Percentiles rank a stretch among this genome's conserved stretches.
Conservation (phyloP, 2,797 vertebrate genomes). For the Acrossocheilus fasciatus region DNA sequence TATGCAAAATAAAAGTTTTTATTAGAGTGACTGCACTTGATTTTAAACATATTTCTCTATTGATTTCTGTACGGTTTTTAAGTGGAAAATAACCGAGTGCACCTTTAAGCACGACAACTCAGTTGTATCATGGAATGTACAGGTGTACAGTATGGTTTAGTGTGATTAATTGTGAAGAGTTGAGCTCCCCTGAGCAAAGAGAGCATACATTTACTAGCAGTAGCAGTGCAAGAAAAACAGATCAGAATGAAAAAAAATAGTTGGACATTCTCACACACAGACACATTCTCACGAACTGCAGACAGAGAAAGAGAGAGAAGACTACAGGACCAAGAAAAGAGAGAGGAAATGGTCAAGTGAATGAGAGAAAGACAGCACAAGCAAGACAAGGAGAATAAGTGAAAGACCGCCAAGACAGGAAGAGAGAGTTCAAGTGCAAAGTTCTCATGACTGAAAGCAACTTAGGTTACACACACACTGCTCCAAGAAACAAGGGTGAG, state of each 20-base stretch:
- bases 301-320: slow-evolving; percentile 57
- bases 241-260: slow-evolving; percentile 61
- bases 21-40: background rate
- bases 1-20: background rate
- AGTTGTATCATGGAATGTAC: background rate
- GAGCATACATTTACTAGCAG: slow-evolving; percentile 75
- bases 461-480: slow-evolving; percentile 66
- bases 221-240: slow-evolving; percentile 72
- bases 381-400: slow-evolving; percentile 33
- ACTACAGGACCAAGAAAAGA: slow-evolving; percentile 39
- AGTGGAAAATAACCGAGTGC: background rate
- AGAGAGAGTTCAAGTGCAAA: slow-evolving; percentile 46
- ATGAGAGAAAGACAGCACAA: slow-evolving; percentile 57
- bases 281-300: slow-evolving; percentile 59
- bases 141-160: slow-evolving; percentile 16
- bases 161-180: slow-evolving; percentile 65
- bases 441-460: slow-evolving; percentile 64
- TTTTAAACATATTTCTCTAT: background rate
- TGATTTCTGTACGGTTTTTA: background rate
- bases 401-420: slow-evolving; percentile 17
- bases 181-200: slow-evolving; percentile 79
- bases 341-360: slow-evolving; percentile 34
- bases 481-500: slow-evolving; percentile 70
- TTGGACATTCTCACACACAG: slow-evolving; percentile 74
- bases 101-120: slow-evolving; percentile 5